Percentiles rank a stretch among this genome's conserved stretches.
Evolutionary conservation across 2,888 invertebrate genomes (phyloP).

Genomic region (Drosophila anomalipes): DNA sequence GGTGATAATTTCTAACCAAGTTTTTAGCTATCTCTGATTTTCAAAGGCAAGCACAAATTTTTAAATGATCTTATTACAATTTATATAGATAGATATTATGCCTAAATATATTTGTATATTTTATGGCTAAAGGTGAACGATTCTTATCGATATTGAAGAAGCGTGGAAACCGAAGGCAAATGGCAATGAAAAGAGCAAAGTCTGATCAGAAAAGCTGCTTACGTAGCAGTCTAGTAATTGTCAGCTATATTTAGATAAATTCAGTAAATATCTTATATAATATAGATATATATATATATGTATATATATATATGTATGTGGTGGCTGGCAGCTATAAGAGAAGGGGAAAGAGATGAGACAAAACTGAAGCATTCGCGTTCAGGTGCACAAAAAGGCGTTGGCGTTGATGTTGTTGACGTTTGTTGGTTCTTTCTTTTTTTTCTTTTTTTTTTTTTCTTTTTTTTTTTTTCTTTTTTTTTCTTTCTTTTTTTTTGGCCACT

Average conservation of each 20-base stretch:
- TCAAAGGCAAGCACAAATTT: not conserved
- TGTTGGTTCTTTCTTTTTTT: too few species aligned
- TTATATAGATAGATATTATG: not conserved
- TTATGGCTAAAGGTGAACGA: not conserved
- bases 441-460: not conserved
- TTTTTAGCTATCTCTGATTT: not conserved
- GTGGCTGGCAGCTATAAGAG: conserved; percentile 26
- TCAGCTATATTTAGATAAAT: conserved; percentile 24
- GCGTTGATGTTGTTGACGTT: conserved; percentile 21
- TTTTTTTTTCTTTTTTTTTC: not conserved
- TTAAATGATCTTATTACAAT: not conserved
- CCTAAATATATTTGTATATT: not conserved
- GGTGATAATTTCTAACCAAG: not conserved
- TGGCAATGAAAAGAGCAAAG: not conserved
- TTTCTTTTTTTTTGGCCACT: conserved; percentile 34
- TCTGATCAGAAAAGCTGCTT: conserved; percentile 2
- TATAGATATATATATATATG: conserved; percentile 42
- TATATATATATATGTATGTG: conserved; percentile 25
- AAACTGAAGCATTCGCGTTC: conserved; percentile 40
- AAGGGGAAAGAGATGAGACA: not conserved
- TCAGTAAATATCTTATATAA: conserved; percentile 38
- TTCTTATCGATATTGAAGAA: not conserved
- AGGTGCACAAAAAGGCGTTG: conserved; percentile 54
- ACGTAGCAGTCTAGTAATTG: conserved; percentile 32
- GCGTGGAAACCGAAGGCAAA: not conserved